These are phyloP conservation scores for Lucilia cuprina DNA, from an alignment of 1,140 invertebrate species.

Conservation along the genomic window DNA sequence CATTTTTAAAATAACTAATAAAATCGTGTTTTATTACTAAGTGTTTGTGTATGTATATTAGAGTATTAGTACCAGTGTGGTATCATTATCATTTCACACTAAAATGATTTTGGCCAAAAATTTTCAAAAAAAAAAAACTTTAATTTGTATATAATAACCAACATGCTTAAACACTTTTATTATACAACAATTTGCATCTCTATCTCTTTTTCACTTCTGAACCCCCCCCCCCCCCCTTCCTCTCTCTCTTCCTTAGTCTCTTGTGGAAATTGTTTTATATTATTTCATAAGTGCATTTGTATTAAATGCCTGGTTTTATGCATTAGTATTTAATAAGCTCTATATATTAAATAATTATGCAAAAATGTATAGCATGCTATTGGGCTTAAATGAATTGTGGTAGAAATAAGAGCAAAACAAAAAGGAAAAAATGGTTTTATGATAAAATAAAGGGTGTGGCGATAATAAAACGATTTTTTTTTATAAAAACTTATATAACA, in stretches of 20 bases:
- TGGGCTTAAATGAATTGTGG: slow-evolving; percentile 6
- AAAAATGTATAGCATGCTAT: slow-evolving; percentile 3
- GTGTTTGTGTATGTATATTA: no score
- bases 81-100: background rate
- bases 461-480: no score
- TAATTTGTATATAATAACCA: no score
- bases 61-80: background rate
- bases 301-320: background rate
- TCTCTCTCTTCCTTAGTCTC: no score
- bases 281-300: background rate
- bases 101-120: background rate
- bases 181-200: no score
- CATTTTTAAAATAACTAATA: background rate
- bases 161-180: no score
- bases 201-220: no score
- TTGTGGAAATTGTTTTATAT: background rate
- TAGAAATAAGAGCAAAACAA: background rate
- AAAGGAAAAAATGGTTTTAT: no score
- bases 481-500: no score
- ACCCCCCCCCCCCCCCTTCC: no score
- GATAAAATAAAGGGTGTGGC: no score
- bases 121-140: background rate
- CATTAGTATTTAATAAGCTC: slow-evolving; percentile 11
- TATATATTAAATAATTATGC: background rate
- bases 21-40: background rate